Base-by-base conservation (phyloP, 1,140 invertebrate species). In the Lepidurus packardi region DNA sequence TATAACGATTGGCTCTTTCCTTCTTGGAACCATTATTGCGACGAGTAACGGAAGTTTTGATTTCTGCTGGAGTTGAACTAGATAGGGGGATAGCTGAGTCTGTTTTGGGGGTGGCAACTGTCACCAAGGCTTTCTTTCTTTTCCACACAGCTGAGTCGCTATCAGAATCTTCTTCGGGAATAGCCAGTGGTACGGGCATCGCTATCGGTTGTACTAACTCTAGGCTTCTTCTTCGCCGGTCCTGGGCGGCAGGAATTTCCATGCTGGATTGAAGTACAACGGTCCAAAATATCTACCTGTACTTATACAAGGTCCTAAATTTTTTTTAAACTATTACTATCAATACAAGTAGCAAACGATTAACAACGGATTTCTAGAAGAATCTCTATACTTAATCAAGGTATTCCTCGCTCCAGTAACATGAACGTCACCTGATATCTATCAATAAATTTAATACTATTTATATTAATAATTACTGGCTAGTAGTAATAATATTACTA, bases 1-100 rank as follows among this genome's bases (percentile, higher is more conserved):
- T 77, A 3, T 53, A 25, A 24, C 76, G 45, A 25, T 77, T 77
- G 9, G 45, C 16, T 53, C 24, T 45, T 13, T 77, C 65, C 16
- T 43, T 34, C 5, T 16, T n/a, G 53, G 53, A 65, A 11, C 16
- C 8, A 65, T 65, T 65, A 13, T 16, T 65, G 13, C 53, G 53
- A 16, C 21, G 53, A 21, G 53, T 13, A 65, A 65, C n/a, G 9
- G 53, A 13, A 13, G 53, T 65, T 16, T 65, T 65, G 53, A 65
- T 65, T 34, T 34, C 34, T 34, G 3, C 34, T 65, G 53, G 53
- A 65, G 53, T 65, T 65, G 53, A 65, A 65, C 53, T 11, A 21
- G 53, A 65, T 65, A 65, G 16, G 1, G 13, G 13, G 4, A 9
- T 7, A n/a, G 53, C 5, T 16, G 53, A 1, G 21, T 65, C 53